Base-by-base conservation (phyloP, 2,113 vertebrate genomes). In the Coregonus clupeaformis region DNA sequence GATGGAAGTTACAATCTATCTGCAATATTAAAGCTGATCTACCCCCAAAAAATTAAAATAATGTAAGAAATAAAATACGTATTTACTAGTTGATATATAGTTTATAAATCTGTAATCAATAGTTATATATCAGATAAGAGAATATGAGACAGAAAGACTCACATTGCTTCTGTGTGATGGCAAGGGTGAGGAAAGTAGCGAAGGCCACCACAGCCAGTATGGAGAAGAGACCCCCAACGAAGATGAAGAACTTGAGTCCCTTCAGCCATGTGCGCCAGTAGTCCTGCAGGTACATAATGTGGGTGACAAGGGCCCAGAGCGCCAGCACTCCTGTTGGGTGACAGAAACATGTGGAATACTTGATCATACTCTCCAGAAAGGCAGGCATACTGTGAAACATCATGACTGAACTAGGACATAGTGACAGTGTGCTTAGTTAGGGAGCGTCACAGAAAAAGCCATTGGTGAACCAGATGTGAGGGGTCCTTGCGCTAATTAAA, bases 181-280 rank as follows among this genome's bases (percentile, higher is more conserved):
- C 97, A 60, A 98, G 77, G 3, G 86, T 90, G 1, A 98, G 92
- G 89, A 97, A 99, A 5, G 91, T 89, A 75, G 96, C 90, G 89
- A 97, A 93, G 25, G 93, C 92, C 9, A 94, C 89, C 30, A 95
- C 3, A 0, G 95, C 95, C 76, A 97, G 68, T 0, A 85, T 63
- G 0, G 91, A 94, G 92, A 99, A 98, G 84, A 96, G 30, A 29
- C 91, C 71, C 0, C 96, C 97, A 5, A 96, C 88, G 20, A 83
- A 84, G 36, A 98, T 96, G 92, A 98, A 98, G 91, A 98, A 96
- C 69, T 86, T 94, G 59, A 99, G 92, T 24, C 97, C 97, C 84
- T 97, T 97, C 77, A 98, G 92, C 97, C 97, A 98, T 25, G 97
- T 99, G 83, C 97, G 94, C 97, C 97, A 99, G 91, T 94, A 98